phyloP scores from a whole-genome alignment of 2,113 vertebrate species.

The Pelvicachromis taeniatus region DNA sequence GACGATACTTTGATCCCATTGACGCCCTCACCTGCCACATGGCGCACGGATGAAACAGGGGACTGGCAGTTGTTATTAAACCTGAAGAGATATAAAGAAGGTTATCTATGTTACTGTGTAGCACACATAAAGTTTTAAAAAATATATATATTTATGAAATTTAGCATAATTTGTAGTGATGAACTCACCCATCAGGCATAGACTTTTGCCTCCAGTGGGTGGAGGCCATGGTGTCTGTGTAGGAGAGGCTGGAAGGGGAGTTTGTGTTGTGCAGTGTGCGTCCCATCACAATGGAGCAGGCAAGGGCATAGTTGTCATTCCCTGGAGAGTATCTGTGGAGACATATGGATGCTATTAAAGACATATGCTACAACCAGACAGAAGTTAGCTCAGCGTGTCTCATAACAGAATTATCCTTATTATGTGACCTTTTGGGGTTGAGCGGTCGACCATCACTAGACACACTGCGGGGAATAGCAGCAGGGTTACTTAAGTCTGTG shows the following conservation, averaged over 20 bases:
- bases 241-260: conserved; percentile 83
- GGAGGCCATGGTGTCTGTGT: conserved; percentile 80
- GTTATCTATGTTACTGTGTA: neutral
- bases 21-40: conserved; percentile 76
- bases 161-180: neutral
- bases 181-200: conserved; percentile 85
- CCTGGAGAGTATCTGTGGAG: conserved; percentile 83
- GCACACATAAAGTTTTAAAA: neutral
- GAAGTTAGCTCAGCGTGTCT: neutral
- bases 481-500: conserved; percentile 74
- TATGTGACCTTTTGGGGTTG: conserved; percentile 80
- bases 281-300: conserved; percentile 87
- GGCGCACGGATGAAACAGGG: conserved; percentile 81
- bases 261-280: conserved; percentile 84
- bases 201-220: conserved; percentile 87
- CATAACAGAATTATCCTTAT: neutral
- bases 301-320: conserved; percentile 87
- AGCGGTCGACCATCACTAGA: conserved; percentile 89
- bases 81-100: conserved; percentile 60
- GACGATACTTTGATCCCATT: conserved; percentile 78
- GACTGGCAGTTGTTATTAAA: conserved; percentile 89
- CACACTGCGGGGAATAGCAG: conserved; percentile 88
- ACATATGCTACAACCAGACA: neutral
- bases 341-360: neutral
- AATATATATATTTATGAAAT: neutral